Percentiles rank a stretch among this genome's conserved stretches.
Conservation (phyloP, 2,888 invertebrate species). For the Crossocerus cetratus region DNA sequence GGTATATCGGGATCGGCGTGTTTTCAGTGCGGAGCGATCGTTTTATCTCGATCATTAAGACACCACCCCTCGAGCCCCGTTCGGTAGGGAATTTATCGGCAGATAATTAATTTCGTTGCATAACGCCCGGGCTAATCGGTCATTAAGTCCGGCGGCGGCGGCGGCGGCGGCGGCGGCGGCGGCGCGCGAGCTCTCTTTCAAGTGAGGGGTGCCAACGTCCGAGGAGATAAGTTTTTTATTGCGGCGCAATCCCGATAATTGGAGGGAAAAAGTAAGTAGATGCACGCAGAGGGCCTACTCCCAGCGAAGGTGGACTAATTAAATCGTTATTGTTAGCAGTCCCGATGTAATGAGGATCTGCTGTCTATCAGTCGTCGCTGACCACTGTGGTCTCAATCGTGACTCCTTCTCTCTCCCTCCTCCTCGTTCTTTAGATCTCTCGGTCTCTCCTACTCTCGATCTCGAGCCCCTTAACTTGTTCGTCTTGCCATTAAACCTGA, state of each 20-base stretch:
- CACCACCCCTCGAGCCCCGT: slow-evolving; percentile 37
- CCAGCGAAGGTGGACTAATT: slow-evolving; percentile 5
- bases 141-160: slow-evolving; percentile 47
- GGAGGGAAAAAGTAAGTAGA: slow-evolving; percentile 20
- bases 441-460: too few relatives aligned
- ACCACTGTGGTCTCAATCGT: too few relatives aligned
- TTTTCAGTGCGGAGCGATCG: slow-evolving; percentile 53
- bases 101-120: slow-evolving; percentile 69
- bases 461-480: too few relatives aligned
- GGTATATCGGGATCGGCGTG: slow-evolving; percentile 40
- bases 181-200: too few relatives aligned
- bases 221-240: slow-evolving; percentile 30
- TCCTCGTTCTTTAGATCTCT: too few relatives aligned
- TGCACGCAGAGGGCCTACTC: neutral
- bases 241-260: slow-evolving; percentile 31
- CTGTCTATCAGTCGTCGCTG: too few relatives aligned
- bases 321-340: slow-evolving; percentile 2
- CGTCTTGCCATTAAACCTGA: too few relatives aligned
- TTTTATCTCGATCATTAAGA: slow-evolving; percentile 63
- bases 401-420: too few relatives aligned
- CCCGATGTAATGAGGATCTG: too few relatives aligned
- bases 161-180: too few relatives aligned
- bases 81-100: slow-evolving; percentile 58
- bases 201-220: slow-evolving; percentile 37
- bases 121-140: slow-evolving; percentile 61